A percentile compares a stretch with the other conserved stretches of the same genome.
phyloP scores from a whole-genome alignment of 2,888 invertebrate species.

The Luffia ferchaultella region DNA sequence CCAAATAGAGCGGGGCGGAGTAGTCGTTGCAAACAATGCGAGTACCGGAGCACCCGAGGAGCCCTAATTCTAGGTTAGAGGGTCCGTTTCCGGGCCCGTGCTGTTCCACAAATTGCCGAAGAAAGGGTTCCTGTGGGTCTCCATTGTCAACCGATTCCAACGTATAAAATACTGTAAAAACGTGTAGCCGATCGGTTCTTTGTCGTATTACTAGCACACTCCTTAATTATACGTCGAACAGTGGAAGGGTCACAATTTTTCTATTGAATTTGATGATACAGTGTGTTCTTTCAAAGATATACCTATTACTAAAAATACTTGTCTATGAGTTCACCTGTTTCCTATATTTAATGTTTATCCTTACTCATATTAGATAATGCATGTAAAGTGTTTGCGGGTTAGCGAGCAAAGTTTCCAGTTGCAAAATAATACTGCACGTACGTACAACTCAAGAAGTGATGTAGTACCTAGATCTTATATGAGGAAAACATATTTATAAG shows the following conservation, averaged over 20 bases:
- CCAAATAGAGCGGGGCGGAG: slow-evolving; percentile 50
- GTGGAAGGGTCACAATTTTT: slow-evolving; percentile 62
- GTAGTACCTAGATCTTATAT: no score
- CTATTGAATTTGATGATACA: slow-evolving; percentile 55
- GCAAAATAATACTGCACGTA: no score
- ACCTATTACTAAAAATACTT: background rate
- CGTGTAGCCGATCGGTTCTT: slow-evolving; percentile 55
- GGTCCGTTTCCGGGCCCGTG: slow-evolving; percentile 53
- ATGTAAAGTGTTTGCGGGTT: no score
- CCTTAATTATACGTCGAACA: slow-evolving; percentile 59
- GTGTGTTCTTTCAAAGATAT: slow-evolving; percentile 24
- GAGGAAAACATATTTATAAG: no score
- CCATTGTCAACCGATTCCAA: slow-evolving; percentile 61
- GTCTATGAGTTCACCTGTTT: no score
- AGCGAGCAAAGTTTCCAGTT: no score
- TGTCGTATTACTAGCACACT: slow-evolving; percentile 45
- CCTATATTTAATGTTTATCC: no score
- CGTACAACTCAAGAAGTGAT: no score
- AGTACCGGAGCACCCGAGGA: slow-evolving; percentile 49
- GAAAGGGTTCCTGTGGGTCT: slow-evolving; percentile 50
- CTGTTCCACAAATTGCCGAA: slow-evolving; percentile 58
- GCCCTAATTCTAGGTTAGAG: slow-evolving; percentile 48
- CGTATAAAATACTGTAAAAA: slow-evolving; percentile 56
- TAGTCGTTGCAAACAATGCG: slow-evolving; percentile 33
- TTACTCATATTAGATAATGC: no score